These are phyloP conservation scores for Muntiacus reevesi DNA, from an alignment of 2,113 vertebrate genomes.

Conservation along the genomic window DNA sequence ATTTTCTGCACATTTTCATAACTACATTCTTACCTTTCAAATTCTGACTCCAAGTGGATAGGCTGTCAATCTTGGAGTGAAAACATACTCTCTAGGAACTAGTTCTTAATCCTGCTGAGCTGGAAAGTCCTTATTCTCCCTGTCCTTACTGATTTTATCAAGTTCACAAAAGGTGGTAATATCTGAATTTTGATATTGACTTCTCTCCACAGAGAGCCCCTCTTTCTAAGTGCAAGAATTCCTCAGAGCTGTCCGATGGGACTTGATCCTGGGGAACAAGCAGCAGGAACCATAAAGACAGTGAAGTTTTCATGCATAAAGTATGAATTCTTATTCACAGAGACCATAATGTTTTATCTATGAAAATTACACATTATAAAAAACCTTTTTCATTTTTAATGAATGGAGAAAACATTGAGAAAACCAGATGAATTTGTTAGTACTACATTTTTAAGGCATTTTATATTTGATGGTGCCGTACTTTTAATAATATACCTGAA, in stretches of 20 bases:
- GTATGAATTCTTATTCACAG: conserved; percentile 58
- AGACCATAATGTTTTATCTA: conserved; percentile 54
- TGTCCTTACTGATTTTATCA: not conserved
- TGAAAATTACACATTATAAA: conserved; percentile 54
- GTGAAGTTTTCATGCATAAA: conserved; percentile 45
- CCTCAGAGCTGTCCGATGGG: not conserved
- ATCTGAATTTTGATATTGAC: not conserved
- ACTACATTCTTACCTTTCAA: conserved; percentile 62
- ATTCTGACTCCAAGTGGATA: conserved; percentile 60
- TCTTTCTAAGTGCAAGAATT: conserved; percentile 13
- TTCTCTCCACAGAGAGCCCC: not conserved
- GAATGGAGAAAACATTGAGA: conserved; percentile 46
- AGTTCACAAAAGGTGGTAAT: not conserved
- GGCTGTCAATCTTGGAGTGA: conserved; percentile 64
- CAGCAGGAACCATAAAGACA: conserved; percentile 39
- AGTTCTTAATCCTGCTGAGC: conserved; percentile 59
- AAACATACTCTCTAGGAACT: conserved; percentile 70
- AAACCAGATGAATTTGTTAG: conserved; percentile 47
- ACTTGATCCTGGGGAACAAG: not conserved
- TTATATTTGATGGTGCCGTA: conserved; percentile 76
- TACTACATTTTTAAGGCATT: conserved; percentile 68
- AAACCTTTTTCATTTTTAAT: conserved; percentile 68
- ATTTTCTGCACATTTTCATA: conserved; percentile 78
- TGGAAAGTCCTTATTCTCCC: conserved; percentile 49
- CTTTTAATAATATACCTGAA: conserved; percentile 72